Conservation (phyloP, 2,113 vertebrate species). For the Zosterops hypoxanthus region DNA sequence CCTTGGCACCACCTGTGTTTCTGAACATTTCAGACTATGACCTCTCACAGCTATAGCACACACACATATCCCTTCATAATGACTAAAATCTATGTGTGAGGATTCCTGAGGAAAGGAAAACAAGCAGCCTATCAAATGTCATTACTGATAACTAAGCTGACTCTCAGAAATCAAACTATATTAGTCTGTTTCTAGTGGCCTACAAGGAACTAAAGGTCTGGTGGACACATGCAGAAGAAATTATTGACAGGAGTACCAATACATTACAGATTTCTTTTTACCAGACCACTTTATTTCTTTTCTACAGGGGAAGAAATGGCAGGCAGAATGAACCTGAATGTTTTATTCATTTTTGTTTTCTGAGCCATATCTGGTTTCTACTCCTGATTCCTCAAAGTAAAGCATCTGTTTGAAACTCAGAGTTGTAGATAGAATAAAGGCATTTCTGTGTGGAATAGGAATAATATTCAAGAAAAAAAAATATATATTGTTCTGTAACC, state of each 20-base stretch:
- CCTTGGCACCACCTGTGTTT: background rate
- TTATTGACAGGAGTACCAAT: background rate
- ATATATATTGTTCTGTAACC: background rate
- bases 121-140: background rate
- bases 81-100: background rate
- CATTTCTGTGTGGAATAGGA: accelerated
- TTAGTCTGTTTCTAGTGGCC: background rate
- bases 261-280: background rate
- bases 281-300: background rate
- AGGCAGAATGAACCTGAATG: background rate
- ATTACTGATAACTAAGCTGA: background rate
- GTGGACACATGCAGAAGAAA: background rate
- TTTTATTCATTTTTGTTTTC: background rate
- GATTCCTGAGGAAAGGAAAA: background rate
- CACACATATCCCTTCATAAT: background rate
- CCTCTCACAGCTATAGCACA: background rate
- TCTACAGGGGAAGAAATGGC: background rate
- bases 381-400: background rate
- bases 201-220: background rate
- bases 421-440: background rate
- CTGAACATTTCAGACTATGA: background rate
- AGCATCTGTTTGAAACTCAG: background rate
- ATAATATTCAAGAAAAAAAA: background rate
- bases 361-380: background rate
- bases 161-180: background rate